Base-by-base conservation (phyloP, 2,113 vertebrate genomes). In the Stigmatopora argus region DNA sequence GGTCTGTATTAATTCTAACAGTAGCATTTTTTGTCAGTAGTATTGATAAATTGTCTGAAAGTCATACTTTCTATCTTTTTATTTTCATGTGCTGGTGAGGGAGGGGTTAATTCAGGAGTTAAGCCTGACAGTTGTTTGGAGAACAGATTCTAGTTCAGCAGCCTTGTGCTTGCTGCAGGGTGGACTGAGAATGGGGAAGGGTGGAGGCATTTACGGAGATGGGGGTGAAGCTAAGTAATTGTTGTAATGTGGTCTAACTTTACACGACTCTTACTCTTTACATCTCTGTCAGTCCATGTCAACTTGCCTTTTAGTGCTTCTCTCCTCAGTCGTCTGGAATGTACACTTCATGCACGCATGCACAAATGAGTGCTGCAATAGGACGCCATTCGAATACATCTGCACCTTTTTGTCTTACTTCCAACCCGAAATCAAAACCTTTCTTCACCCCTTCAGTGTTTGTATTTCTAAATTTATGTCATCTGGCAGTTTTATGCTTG, bases 91-190 rank as follows among this genome's bases (percentile, higher is more conserved):
- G 38, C 45, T 52, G 21, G 77, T 18, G 31, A 48, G 26, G 3
- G 41, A 70, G 12, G 47, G 66, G 68, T 78, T 72, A 68, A 68
- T 46, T 34, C 41, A 55, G 44, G 23, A 35, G 6, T 62, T 66
- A 9, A 19, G 44, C 35, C 44, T 35, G 48, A 65, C 38, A 62
- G 71, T 62, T 78, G 72, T 81, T 84, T 73, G 52, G 59, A 64
- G 63, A 77, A 63, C 73, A 77, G 70, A 78, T 83, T 84, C 66
- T 69, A 72, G 67, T 78, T 80, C 72, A 83, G 64, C 73, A 60
- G 77, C 72, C 55, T 69, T 73, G 64, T 14, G 23, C 44, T 15
- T 7, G 47, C 76, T 65, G 35, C 51, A 63, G 78, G 70, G 67
- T 23, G 23, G 51, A 62, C 71, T 57, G 60, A 58, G 64, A 61